A percentile compares a stretch with the other conserved stretches of the same genome.
phyloP scores from a whole-genome alignment of 2,888 invertebrate genomes.

The Synergus laeviventris region DNA sequence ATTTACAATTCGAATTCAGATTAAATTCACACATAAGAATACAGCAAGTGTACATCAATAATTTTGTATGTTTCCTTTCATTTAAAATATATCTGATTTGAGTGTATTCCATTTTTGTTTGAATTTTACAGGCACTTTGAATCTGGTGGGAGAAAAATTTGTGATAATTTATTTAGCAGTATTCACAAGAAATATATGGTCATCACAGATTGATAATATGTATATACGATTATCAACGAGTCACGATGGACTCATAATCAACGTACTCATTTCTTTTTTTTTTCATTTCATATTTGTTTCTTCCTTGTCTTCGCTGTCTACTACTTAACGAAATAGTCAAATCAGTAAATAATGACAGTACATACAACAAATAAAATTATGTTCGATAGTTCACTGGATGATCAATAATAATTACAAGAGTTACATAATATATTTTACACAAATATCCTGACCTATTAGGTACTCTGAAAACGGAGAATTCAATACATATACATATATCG shows the following conservation, averaged over 20 bases:
- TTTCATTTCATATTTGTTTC: neutral
- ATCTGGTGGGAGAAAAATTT: constrained; percentile 63
- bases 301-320: neutral
- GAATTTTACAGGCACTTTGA: constrained; percentile 70
- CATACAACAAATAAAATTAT: constrained; percentile 5
- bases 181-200: constrained; percentile 33
- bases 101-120: constrained; percentile 32
- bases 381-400: neutral
- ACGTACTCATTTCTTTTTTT: neutral
- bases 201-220: constrained; percentile 44
- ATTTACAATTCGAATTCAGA: constrained; percentile 35
- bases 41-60: constrained; percentile 38
- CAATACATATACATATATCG: neutral
- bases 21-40: constrained; percentile 35
- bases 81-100: constrained; percentile 39
- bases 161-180: constrained; percentile 50
- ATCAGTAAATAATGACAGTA: constrained; percentile 6
- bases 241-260: neutral
- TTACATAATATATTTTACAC: constrained; percentile 2
- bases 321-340: neutral
- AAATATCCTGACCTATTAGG: constrained; percentile 10
- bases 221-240: constrained; percentile 24
- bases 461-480: neutral
- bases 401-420: neutral
- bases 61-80: constrained; percentile 21